Evolutionary conservation across 2,888 invertebrate species (phyloP).

Genomic region (Coecobrya sp.): DNA sequence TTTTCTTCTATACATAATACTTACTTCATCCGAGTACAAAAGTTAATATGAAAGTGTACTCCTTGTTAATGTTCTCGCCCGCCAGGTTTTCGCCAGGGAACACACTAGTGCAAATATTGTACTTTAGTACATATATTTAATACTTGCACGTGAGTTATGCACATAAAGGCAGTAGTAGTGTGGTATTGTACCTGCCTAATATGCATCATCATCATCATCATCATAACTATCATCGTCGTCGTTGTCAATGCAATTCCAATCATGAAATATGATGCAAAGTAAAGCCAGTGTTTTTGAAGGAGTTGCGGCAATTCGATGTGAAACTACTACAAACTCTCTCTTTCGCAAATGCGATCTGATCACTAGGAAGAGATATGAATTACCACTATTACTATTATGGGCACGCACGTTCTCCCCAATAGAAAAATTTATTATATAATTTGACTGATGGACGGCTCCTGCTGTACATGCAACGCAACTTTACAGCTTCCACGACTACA

Average conservation of each 20-base stretch:
- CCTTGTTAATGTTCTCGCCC: not conserved
- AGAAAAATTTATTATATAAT: constrained; percentile 24
- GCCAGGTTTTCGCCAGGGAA: not conserved
- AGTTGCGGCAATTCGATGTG: not conserved
- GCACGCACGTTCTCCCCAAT: not conserved
- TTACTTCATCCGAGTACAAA: not conserved
- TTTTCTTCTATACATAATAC: not conserved
- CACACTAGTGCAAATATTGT: not conserved
- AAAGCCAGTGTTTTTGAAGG: not conserved
- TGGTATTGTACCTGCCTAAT: not conserved
- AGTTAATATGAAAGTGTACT: not conserved
- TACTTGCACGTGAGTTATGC: not conserved
- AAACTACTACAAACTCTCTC: not conserved
- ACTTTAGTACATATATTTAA: not conserved
- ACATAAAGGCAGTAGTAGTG: not conserved
- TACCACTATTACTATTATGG: constrained; percentile 22
- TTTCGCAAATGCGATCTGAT: not conserved
- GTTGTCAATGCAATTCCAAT: not conserved
- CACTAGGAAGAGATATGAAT: constrained; percentile 12
- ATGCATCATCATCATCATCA: constrained; percentile 13
- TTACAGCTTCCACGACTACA: not conserved
- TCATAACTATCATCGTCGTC: not conserved
- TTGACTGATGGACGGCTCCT: constrained; percentile 16
- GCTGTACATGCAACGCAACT: not conserved
- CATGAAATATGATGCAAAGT: not conserved